These are phyloP conservation scores for Drosophila phalerata DNA, from an alignment of 2,888 invertebrate genomes.

Conservation along the genomic window DNA sequence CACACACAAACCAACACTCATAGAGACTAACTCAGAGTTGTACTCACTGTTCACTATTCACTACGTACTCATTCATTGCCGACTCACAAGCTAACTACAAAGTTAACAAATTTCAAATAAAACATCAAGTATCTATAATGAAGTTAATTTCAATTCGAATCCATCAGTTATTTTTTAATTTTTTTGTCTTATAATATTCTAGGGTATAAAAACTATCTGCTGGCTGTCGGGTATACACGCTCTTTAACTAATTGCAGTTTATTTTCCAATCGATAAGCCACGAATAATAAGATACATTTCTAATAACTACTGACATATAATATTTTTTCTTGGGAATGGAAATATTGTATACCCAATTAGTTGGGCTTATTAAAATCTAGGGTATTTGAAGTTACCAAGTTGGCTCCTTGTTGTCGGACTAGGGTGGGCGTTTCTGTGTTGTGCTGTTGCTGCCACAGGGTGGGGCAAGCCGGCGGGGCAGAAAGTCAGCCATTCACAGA, in stretches of 20 bases:
- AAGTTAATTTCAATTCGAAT: no score
- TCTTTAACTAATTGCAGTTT: no score
- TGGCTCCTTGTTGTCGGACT: slow-evolving; percentile 44
- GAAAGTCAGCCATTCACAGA: slow-evolving; percentile 63
- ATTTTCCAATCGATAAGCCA: no score
- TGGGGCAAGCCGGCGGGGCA: background rate
- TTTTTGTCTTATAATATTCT: no score
- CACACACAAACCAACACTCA: slow-evolving; percentile 18
- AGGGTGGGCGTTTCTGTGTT: slow-evolving; percentile 27
- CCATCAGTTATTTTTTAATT: no score
- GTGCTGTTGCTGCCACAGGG: slow-evolving; percentile 11
- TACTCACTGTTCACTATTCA: slow-evolving; percentile 17
- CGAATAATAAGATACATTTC: no score
- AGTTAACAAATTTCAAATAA: no score
- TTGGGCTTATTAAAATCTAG: background rate
- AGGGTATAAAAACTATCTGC: no score
- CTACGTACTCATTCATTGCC: slow-evolving; percentile 20
- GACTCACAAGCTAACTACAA: slow-evolving; percentile 9
- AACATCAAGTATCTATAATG: no score
- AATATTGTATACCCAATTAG: background rate
- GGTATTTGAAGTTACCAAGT: slow-evolving; percentile 6
- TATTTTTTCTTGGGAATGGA: no score
- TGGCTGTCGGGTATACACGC: no score
- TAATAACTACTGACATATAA: no score
- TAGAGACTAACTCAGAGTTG: slow-evolving; percentile 23